Conservation (phyloP, 2,797 vertebrate genomes). For the Schizopygopsis pylzovi region DNA sequence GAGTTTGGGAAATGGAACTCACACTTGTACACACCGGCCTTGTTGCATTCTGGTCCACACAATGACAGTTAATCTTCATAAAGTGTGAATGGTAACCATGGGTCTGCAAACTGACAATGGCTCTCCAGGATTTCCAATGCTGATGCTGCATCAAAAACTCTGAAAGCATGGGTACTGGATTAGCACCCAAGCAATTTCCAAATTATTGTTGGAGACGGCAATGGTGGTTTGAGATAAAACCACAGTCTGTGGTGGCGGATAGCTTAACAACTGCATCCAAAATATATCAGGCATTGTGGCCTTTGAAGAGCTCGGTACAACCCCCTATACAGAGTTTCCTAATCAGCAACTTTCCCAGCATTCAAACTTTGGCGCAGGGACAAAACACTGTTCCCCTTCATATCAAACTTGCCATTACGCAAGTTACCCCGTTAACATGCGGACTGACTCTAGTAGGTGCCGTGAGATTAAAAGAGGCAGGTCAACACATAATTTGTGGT, state of each 20-base stretch:
- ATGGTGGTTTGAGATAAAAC: not conserved
- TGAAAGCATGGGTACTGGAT: constrained; percentile 33
- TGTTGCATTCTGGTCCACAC: constrained; percentile 58
- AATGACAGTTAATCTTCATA: constrained; percentile 76
- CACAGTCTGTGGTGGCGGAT: not conserved
- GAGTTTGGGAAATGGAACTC: constrained; percentile 54
- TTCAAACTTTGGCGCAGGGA: constrained; percentile 28
- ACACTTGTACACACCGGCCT: constrained; percentile 62
- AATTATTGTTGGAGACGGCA: constrained; percentile 34
- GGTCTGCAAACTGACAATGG: constrained; percentile 62
- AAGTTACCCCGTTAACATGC: constrained; percentile 28
- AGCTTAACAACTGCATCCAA: constrained; percentile 35
- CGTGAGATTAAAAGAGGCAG: constrained; percentile 7
- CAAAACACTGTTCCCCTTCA: constrained; percentile 33
- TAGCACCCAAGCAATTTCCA: constrained; percentile 46
- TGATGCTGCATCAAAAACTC: constrained; percentile 63
- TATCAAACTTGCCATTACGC: constrained; percentile 15
- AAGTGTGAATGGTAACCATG: constrained; percentile 69
- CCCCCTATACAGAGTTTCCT: constrained; percentile 40
- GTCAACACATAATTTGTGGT: not conserved
- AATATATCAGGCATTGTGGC: constrained; percentile 40
- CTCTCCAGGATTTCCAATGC: constrained; percentile 51
- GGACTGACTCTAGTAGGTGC: constrained; percentile 1
- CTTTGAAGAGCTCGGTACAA: constrained; percentile 29
- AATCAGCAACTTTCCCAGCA: constrained; percentile 51